Conservation (phyloP, 2,797 vertebrate genomes). For the Anguilla pacifica region DNA sequence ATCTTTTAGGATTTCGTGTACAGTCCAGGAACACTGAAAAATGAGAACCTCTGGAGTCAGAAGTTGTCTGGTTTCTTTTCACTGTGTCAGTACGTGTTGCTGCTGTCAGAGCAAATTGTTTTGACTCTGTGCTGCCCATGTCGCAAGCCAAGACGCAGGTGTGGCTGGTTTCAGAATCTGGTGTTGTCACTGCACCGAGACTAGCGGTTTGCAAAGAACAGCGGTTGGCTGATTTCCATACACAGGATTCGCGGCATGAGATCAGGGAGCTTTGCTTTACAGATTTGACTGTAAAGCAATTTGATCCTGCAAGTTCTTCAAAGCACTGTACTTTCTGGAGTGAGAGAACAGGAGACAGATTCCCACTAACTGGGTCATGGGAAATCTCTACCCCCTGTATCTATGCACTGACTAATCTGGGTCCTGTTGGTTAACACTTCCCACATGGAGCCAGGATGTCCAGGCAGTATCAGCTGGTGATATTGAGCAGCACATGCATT, state of each 20-base stretch:
- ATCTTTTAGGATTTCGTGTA: neutral
- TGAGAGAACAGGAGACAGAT: neutral
- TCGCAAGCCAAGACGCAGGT: neutral
- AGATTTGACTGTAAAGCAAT: neutral
- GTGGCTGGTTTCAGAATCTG: constrained; percentile 1
- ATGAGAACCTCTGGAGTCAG: neutral
- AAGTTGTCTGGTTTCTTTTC: neutral
- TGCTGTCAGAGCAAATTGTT: neutral
- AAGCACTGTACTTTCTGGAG: neutral
- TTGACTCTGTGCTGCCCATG: neutral
- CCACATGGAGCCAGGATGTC: neutral
- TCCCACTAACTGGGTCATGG: neutral
- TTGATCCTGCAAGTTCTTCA: neutral
- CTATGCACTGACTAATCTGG: constrained; percentile 7
- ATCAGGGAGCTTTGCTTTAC: neutral
- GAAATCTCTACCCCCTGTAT: constrained; percentile 6
- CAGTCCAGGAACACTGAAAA: neutral
- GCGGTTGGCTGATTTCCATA: neutral
- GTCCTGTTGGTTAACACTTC: constrained; percentile 2
- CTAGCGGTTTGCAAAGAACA: neutral
- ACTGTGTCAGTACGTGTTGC: neutral
- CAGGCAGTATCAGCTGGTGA: neutral
- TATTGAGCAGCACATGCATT: neutral
- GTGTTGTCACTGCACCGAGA: neutral
- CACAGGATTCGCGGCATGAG: neutral